These are phyloP conservation scores for Megaceryle torquata DNA, from an alignment of 2,113 vertebrate genomes.

Conservation along the genomic window DNA sequence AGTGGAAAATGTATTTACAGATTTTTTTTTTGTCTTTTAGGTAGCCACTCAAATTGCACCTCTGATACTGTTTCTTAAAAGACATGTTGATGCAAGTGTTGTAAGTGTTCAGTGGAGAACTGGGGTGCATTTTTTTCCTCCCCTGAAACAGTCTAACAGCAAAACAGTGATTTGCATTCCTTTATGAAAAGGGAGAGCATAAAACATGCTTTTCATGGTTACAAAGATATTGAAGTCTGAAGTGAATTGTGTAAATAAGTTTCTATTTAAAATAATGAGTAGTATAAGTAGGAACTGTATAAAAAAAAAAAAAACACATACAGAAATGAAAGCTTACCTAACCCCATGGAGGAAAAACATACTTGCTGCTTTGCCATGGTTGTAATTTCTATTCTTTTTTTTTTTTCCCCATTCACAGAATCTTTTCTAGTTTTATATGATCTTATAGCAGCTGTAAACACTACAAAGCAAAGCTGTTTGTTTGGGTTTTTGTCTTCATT, in stretches of 20 bases:
- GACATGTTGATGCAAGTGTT: slow-evolving; percentile 2
- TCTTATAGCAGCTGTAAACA: not conserved
- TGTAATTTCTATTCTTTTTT: not conserved
- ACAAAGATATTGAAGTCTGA: not conserved
- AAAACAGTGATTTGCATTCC: not conserved
- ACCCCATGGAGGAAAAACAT: not conserved
- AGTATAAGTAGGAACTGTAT: not conserved
- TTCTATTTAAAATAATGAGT: not conserved
- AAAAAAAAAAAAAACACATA: not conserved
- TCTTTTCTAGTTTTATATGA: not conserved
- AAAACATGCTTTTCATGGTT: not conserved
- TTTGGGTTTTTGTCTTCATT: not conserved
- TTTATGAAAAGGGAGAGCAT: not conserved
- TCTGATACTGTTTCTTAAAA: not conserved
- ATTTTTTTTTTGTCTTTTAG: not conserved
- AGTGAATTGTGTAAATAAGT: not conserved
- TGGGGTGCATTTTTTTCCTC: not conserved
- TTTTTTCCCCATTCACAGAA: not conserved
- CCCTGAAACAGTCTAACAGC: not conserved
- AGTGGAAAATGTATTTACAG: not conserved
- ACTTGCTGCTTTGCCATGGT: not conserved
- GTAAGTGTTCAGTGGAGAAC: not conserved
- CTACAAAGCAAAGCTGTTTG: not conserved
- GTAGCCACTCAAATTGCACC: not conserved
- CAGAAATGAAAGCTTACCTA: not conserved